Conservation (phyloP, 2,113 vertebrate genomes). For the Pterocles orientalis region DNA sequence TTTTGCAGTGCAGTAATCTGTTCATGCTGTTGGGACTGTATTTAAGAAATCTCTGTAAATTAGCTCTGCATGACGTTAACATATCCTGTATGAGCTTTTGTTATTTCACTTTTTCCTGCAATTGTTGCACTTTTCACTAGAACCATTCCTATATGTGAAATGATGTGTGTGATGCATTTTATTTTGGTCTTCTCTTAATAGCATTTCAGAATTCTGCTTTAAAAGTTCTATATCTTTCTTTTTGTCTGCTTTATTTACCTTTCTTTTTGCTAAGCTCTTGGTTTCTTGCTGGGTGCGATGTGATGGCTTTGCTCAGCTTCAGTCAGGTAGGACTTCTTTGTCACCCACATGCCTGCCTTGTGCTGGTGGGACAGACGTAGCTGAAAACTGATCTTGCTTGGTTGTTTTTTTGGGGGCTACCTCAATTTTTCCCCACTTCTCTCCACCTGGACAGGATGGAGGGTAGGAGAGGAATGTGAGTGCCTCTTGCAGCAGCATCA, state of each 20-base stretch:
- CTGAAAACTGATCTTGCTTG: neutral
- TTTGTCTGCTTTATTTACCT: neutral
- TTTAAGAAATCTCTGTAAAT: neutral
- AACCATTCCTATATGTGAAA: neutral
- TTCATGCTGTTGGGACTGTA: neutral
- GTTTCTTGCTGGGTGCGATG: neutral
- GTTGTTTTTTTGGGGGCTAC: neutral
- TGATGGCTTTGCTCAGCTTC: neutral
- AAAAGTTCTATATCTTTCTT: neutral
- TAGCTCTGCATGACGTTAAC: neutral
- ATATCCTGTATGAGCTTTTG: neutral
- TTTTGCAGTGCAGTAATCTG: neutral
- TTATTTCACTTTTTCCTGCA: neutral
- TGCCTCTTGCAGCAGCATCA: neutral
- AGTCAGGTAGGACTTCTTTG: neutral
- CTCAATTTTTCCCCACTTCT: neutral
- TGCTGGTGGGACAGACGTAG: fast-evolving
- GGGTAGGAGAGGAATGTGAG: neutral
- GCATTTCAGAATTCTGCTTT: neutral
- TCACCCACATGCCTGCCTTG: fast-evolving
- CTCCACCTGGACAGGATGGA: neutral
- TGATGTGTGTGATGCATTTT: neutral
- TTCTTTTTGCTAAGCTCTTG: neutral
- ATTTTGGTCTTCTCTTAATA: neutral
- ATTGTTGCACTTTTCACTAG: neutral